Evolutionary conservation across 2,888 invertebrate species (phyloP).

Genomic region (Oxytorus armatus): DNA sequence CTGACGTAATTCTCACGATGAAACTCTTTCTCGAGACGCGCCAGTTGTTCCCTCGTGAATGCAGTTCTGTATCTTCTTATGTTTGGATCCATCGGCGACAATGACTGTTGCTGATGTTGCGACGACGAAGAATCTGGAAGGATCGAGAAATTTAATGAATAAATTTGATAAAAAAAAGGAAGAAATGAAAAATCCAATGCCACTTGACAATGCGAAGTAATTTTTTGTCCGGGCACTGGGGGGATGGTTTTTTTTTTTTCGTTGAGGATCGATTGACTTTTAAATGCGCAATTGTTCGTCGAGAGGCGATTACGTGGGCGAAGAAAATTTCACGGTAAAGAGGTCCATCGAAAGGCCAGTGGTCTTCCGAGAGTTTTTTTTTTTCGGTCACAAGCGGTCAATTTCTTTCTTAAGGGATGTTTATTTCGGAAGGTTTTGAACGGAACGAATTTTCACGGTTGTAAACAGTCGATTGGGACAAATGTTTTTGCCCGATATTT

Average conservation of each 20-base stretch:
- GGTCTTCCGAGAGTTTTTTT: too few relatives aligned
- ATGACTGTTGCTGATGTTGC: too few relatives aligned
- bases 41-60: constrained; percentile 97
- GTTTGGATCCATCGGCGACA: constrained; percentile 86
- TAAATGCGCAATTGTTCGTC: too few relatives aligned
- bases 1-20: constrained; percentile 99
- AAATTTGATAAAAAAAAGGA: not conserved
- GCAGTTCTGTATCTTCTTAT: constrained; percentile 97
- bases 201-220: not conserved
- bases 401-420: not conserved
- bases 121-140: constrained; percentile 66
- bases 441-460: not conserved
- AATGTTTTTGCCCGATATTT: not conserved
- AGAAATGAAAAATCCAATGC: not conserved
- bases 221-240: not conserved
- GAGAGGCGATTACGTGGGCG: too few relatives aligned
- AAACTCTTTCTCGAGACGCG: constrained; percentile 97
- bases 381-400: too few relatives aligned
- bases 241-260: not conserved
- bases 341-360: too few relatives aligned
- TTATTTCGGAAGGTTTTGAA: constrained; percentile 29
- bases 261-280: not conserved
- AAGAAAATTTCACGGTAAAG: too few relatives aligned
- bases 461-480: too few relatives aligned
- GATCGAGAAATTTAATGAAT: constrained; percentile 8